These are phyloP conservation scores for Sceloporus tristichus DNA, from an alignment of 2,113 vertebrate species.

Conservation along the genomic window DNA sequence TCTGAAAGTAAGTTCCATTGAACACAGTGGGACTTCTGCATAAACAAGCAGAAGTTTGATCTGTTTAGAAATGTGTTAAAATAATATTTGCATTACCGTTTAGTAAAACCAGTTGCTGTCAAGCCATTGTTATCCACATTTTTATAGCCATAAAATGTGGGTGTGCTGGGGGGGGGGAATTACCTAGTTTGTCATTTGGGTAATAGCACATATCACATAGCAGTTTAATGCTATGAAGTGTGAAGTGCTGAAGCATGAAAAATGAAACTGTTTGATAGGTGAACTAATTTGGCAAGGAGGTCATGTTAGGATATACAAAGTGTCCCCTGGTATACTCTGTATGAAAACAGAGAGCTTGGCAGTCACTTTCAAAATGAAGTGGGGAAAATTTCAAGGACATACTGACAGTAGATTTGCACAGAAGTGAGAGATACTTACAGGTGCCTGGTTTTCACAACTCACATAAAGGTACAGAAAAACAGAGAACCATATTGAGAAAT, in stretches of 20 bases:
- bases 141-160: constrained; percentile 60
- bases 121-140: constrained; percentile 48
- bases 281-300: constrained; percentile 35
- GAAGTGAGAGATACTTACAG: neutral
- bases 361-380: constrained; percentile 21
- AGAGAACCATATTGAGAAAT: neutral
- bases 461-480: neutral
- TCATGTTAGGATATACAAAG: constrained; percentile 29
- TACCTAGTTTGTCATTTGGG: constrained; percentile 25
- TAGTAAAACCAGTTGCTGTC: constrained; percentile 53
- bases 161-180: too few relatives aligned
- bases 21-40: neutral
- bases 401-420: neutral
- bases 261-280: constrained; percentile 47
- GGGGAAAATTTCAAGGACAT: neutral
- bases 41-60: neutral
- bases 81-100: constrained; percentile 10
- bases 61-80: neutral
- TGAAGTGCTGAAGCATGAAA: constrained; percentile 58
- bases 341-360: constrained; percentile 27
- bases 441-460: neutral
- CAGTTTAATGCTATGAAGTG: constrained; percentile 23
- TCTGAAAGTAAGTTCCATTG: neutral
- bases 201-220: constrained; percentile 49
- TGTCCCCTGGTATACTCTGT: constrained; percentile 41